Evolutionary conservation across 2,797 vertebrate genomes (phyloP), one percentile per base, ranked within the genome.

Genomic region (Microcaecilia unicolor): DNA sequence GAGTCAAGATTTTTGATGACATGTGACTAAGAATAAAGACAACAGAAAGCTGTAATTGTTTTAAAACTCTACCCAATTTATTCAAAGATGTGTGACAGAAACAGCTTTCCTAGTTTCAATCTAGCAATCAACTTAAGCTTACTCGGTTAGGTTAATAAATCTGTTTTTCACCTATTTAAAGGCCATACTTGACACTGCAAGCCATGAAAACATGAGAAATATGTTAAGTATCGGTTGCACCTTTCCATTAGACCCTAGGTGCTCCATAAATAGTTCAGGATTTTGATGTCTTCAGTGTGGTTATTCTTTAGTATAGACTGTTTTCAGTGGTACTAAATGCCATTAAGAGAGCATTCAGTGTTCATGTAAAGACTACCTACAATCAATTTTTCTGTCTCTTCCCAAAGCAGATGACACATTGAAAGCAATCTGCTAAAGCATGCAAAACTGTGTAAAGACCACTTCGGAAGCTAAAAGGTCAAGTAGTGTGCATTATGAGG

Each of bases 81-180:
- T 49, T 49, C 22, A 37, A 22, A 55, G 44, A 46, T 49, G 25
- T 46, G 18, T 42, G 31, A 19, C 34, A 29, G 25, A 9, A 51
- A 48, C 24, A 38, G 18, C 27, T 53, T 58, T 58, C 17, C 36
- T 38, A 49, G 51, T 58, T 46, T 45, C 3, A 8, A 60, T 46
- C 60, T 40, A 11, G 25, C 28, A 48, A 34, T 47, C 64, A 53
- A 34, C 51, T 60, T 55, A 37, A 35, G 7, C n/a, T n/a, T n/a
- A n/a, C 46, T 53, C 24, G 48, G 6, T 9, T 42, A 64, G 44
- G 31, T 32, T 51, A 62, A 56, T 37, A 42, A 45, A 27, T 44
- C 44, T 29, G 34, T 18, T 34, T 56, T 40, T 43, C 18, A 13
- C 8, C 31, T 28, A 46, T 53, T 48, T 47, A 40, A 58, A 51